Conservation (phyloP, 2,888 invertebrate genomes). For the Ectemnius cavifrons region DNA sequence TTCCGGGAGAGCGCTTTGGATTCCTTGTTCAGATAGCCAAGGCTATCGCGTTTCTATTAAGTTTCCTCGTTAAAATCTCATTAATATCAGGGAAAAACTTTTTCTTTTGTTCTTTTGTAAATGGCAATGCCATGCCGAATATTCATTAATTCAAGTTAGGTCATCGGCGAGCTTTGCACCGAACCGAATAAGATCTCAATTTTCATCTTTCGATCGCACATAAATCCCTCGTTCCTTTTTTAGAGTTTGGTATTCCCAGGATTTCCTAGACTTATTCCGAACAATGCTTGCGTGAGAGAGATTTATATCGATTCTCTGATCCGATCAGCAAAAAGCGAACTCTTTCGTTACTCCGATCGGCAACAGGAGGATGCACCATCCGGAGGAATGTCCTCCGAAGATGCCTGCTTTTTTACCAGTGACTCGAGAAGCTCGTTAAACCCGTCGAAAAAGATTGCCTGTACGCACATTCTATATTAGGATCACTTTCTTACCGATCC, state of each 20-base stretch:
- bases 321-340: not conserved
- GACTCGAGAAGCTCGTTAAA: conserved; percentile 40
- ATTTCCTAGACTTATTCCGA: too few species aligned
- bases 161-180: not conserved
- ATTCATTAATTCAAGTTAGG: not conserved
- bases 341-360: not conserved
- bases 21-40: conserved; percentile 21
- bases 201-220: too few species aligned
- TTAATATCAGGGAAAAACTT: conserved; percentile 22
- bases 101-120: not conserved
- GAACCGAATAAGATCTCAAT: not conserved
- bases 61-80: conserved; percentile 24
- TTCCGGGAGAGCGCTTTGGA: conserved; percentile 11
- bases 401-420: conserved; percentile 38
- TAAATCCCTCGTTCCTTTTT: too few species aligned
- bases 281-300: not conserved
- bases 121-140: not conserved
- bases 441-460: conserved; percentile 28
- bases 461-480: conserved; percentile 9
- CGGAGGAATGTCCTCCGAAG: conserved; percentile 34
- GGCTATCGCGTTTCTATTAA: conserved; percentile 22
- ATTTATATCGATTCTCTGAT: not conserved
- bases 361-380: not conserved
- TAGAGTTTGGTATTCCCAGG: too few species aligned
- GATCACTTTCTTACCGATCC: not conserved